Evolutionary conservation across 2,113 vertebrate genomes (phyloP).

Genomic region (Clarias magur): DNA sequence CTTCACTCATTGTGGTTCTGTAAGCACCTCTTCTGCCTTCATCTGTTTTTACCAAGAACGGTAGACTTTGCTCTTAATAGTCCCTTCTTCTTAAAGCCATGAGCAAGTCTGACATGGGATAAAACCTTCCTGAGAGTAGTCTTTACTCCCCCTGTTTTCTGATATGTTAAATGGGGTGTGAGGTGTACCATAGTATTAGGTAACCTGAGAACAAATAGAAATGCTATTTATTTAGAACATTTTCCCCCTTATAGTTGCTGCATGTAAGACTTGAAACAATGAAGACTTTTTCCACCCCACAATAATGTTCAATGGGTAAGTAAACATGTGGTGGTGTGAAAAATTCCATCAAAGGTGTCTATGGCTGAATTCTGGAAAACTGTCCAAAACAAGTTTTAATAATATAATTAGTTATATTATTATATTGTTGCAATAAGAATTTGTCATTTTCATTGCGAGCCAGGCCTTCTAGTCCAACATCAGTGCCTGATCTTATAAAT

Average conservation of each 20-base stretch:
- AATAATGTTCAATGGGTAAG: not conserved
- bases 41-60: conserved; percentile 61
- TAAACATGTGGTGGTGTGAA: not conserved
- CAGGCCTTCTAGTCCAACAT: no score
- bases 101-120: conserved; percentile 58
- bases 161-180: conserved; percentile 73
- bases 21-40: conserved; percentile 64
- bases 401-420: not conserved
- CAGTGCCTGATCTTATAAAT: no score
- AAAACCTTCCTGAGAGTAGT: not conserved
- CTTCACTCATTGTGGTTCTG: conserved; percentile 71
- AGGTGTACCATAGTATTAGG: conserved; percentile 75
- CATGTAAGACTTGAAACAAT: not conserved
- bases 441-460: no score
- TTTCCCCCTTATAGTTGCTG: not conserved
- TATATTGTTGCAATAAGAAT: no score
- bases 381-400: not conserved
- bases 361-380: not conserved
- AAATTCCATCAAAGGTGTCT: not conserved
- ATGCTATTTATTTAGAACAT: not conserved
- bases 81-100: conserved; percentile 71
- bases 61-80: conserved; percentile 59
- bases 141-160: conserved; percentile 75
- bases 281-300: not conserved
- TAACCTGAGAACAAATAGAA: not conserved